phyloP scores from a whole-genome alignment of 1,140 invertebrate genomes.

The Macrocentrus cingulum region DNA sequence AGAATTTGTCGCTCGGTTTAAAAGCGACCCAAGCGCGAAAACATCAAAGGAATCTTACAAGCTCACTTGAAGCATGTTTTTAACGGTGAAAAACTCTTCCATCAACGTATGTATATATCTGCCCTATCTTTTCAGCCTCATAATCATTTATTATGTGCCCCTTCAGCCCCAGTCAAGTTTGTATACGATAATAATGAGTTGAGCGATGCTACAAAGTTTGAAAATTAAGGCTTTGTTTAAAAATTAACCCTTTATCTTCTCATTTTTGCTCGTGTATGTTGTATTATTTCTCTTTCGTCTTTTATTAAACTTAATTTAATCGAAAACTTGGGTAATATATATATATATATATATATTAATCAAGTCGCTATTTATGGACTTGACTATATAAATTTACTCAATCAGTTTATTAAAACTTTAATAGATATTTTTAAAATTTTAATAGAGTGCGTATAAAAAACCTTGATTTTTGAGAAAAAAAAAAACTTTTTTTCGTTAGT shows the following conservation, averaged over 20 bases:
- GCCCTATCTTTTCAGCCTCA: conserved; percentile 40
- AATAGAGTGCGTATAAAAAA: too few relatives aligned
- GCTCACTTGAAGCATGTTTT: conserved; percentile 15
- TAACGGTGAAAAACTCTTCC: conserved; percentile 16
- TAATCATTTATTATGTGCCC: conserved; percentile 60
- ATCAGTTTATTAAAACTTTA: too few relatives aligned
- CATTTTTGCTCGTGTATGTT: conserved; percentile 4
- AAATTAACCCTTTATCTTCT: conserved; percentile 47
- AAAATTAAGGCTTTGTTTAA: conserved; percentile 58
- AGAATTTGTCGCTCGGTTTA: conserved; percentile 59
- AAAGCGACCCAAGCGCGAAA: conserved; percentile 44
- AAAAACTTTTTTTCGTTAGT: too few relatives aligned
- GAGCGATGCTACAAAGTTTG: conserved; percentile 47
- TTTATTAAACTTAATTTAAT: conserved; percentile 26
- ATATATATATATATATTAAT: conserved; percentile 12
- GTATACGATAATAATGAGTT: conserved; percentile 45
- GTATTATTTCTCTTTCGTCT: neutral
- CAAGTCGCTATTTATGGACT: too few relatives aligned
- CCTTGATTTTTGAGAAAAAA: too few relatives aligned
- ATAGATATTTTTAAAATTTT: too few relatives aligned
- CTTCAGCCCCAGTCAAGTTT: neutral
- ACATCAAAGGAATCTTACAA: conserved; percentile 52
- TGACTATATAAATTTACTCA: too few relatives aligned
- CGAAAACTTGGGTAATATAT: neutral
- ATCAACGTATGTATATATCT: conserved; percentile 11